Evolutionary conservation across 2,888 invertebrate genomes (phyloP).

Genomic region (Sinelater perroti): DNA sequence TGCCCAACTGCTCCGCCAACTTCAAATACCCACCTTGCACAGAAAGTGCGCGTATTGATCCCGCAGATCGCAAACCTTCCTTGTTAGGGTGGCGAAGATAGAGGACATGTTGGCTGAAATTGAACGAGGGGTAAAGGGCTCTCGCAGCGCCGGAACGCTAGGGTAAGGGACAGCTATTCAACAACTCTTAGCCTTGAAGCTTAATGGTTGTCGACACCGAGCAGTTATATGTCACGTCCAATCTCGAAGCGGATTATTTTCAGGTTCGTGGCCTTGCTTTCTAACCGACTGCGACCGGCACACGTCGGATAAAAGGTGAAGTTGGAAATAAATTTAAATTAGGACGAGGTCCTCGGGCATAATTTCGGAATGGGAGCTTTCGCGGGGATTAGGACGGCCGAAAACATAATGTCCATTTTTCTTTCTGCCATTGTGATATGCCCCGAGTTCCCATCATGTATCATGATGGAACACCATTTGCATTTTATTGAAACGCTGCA

Average conservation of each 20-base stretch:
- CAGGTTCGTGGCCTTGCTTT: slow-evolving; percentile 19
- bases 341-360: too few species aligned
- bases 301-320: too few species aligned
- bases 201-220: slow-evolving; percentile 48
- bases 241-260: slow-evolving; percentile 30
- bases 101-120: slow-evolving; percentile 39
- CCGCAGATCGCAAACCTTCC: slow-evolving; percentile 45
- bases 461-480: slow-evolving; percentile 55
- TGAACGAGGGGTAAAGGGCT: slow-evolving; percentile 38
- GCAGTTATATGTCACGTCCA: slow-evolving; percentile 42
- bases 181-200: slow-evolving; percentile 46
- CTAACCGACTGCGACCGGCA: too few species aligned
- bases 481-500: slow-evolving; percentile 57
- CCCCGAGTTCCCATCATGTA: slow-evolving; percentile 49
- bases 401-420: slow-evolving; percentile 54
- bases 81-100: slow-evolving; percentile 40
- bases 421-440: slow-evolving; percentile 51
- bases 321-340: too few species aligned
- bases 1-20: background rate
- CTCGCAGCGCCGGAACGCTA: slow-evolving; percentile 32
- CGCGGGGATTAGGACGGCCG: too few species aligned
- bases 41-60: slow-evolving; percentile 49
- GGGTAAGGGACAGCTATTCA: slow-evolving; percentile 47
- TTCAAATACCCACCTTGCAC: slow-evolving; percentile 31
- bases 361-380: too few species aligned